Base-by-base conservation (phyloP, 2,113 vertebrate species). In the Halichoerus grypus region DNA sequence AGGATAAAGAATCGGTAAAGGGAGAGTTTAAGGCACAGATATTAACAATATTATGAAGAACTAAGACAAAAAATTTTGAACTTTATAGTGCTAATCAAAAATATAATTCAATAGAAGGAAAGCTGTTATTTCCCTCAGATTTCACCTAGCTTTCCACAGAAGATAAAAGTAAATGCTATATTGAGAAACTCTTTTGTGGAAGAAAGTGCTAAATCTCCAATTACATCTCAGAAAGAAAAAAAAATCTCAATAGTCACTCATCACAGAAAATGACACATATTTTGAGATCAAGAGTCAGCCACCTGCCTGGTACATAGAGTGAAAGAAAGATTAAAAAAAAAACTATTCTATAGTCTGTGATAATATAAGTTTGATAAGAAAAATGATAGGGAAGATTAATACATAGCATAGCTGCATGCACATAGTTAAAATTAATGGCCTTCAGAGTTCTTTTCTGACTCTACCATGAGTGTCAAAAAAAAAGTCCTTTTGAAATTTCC, bases 271-370 rank as follows among this genome's bases (percentile, higher is more conserved):
- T 97, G 95, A 94, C 81, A 97, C 39, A 91, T 92, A 96, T 97
- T 97, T 93, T 96, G 63, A 97, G 97, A 98, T 97, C 97, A 98
- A 98, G 85, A 97, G 91, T 97, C 87, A 97, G 88, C 96, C 88
- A 97, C 97, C 97, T 93, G 90, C 96, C 84, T 95, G 80, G 83
- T 76, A 46, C 85, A 97, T 6, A 96, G 14, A 97, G 80, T 59
- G 61, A 95, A 87, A 85, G 90, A 95, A 96, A 92, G 87, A 96
- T 94, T 2, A 24, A 63, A 71, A 94, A 96, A 96, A 95, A 89
- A 93, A 77, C 72, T 96, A 24, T 83, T 71, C 80, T 94, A 91
- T 67, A 86, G 55, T 96, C 94, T 90, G 31, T 94, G 87, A 97
- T 95, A 94, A 97, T 69, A 51, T 88, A 97, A 95, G 46, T 96